phyloP scores from a whole-genome alignment of 1,140 invertebrate species.

The Lasioglossum baleicum region DNA sequence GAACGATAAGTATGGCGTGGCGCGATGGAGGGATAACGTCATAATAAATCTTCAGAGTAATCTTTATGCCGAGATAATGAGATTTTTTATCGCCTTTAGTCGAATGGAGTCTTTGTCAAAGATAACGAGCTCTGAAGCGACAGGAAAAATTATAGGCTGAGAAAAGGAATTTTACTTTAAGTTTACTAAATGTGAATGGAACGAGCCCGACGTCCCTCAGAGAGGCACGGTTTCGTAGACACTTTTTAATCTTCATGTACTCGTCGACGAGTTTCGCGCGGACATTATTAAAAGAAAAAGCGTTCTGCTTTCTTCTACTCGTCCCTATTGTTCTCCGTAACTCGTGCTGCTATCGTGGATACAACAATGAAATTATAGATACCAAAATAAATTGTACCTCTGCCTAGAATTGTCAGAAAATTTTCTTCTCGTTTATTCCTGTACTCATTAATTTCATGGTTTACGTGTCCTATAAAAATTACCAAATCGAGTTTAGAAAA shows the following conservation, averaged over 20 bases:
- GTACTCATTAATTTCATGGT: too few species aligned
- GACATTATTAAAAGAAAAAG: constrained; percentile 37
- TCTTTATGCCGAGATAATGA: constrained; percentile 47
- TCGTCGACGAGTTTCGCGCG: constrained; percentile 15
- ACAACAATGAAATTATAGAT: not conserved
- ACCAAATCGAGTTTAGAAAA: too few species aligned
- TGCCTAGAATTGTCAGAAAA: too few species aligned
- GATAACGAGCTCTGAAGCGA: constrained; percentile 45
- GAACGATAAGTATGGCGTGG: constrained; percentile 34
- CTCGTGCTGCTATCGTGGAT: not conserved
- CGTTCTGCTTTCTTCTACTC: not conserved
- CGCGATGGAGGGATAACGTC: constrained; percentile 42
- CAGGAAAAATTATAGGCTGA: constrained; percentile 46
- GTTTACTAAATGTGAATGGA: constrained; percentile 46
- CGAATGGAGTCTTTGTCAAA: constrained; percentile 47
- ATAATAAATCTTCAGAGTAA: constrained; percentile 49
- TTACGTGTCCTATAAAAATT: too few species aligned
- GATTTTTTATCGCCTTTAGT: constrained; percentile 47
- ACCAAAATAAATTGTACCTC: not conserved
- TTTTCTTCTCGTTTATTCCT: too few species aligned
- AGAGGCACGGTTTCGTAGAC: constrained; percentile 27
- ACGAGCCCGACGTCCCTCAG: constrained; percentile 8
- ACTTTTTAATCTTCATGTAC: constrained; percentile 36
- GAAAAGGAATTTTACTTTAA: constrained; percentile 47
- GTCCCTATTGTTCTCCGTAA: not conserved